These are phyloP conservation scores for Lochmaea crataegi DNA, from an alignment of 2,888 invertebrate genomes.

Conservation along the genomic window DNA sequence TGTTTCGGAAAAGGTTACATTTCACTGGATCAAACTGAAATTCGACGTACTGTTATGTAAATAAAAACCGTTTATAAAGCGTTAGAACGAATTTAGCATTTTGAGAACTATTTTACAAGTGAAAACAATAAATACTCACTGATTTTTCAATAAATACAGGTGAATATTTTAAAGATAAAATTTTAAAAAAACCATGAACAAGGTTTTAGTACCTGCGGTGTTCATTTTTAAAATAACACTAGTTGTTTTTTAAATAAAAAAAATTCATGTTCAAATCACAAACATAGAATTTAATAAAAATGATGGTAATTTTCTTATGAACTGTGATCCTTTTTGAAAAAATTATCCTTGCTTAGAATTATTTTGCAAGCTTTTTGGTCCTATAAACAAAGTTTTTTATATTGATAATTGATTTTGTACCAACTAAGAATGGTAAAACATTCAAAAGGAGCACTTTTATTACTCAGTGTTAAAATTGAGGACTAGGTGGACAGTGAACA, in stretches of 20 bases:
- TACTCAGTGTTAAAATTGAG: too few relatives aligned
- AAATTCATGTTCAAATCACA: background rate
- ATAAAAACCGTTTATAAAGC: conserved; percentile 40
- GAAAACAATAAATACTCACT: background rate
- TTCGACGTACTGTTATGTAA: conserved; percentile 40
- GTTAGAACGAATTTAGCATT: conserved; percentile 33
- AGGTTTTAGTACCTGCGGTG: conserved; percentile 7
- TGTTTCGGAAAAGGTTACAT: background rate
- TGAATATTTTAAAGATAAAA: conserved; percentile 5
- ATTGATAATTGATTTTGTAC: too few relatives aligned
- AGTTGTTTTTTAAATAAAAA: background rate
- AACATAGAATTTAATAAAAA: background rate
- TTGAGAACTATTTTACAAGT: conserved; percentile 17
- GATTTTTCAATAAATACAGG: conserved; percentile 4
- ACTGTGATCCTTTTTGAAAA: too few relatives aligned
- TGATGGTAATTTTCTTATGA: background rate
- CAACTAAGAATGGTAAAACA: too few relatives aligned
- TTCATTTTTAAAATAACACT: conserved; percentile 4
- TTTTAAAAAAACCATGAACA: background rate
- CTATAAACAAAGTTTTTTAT: too few relatives aligned
- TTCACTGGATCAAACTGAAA: conserved; percentile 23
- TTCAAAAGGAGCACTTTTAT: too few relatives aligned
- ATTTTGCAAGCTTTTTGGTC: too few relatives aligned
- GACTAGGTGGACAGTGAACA: too few relatives aligned
- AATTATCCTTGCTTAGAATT: too few relatives aligned